Conservation (phyloP, 1,140 invertebrate genomes). For the Hypothenemus hampei region DNA sequence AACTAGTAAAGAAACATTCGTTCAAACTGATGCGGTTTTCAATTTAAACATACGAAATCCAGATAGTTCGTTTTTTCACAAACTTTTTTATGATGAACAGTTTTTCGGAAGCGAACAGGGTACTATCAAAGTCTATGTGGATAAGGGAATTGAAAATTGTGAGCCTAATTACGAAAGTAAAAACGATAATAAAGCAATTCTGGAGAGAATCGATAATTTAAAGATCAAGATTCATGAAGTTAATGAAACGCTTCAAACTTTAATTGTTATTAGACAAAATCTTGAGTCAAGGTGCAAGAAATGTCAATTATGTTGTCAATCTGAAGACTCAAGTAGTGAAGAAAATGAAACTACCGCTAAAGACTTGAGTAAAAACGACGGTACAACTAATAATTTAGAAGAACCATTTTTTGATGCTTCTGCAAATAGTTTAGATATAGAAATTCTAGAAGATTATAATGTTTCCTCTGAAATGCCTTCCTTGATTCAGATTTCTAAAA, state of each 20-base stretch:
- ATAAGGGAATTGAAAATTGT: no score
- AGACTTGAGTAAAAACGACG: no score
- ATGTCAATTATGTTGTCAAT: conserved; percentile 20
- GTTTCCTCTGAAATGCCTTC: no score
- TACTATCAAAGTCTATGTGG: conserved; percentile 27
- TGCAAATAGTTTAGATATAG: no score
- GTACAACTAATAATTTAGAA: no score
- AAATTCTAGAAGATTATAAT: no score
- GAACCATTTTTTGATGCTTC: no score
- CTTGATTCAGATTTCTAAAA: no score
- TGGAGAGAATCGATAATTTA: not conserved
- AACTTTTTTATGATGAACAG: conserved; percentile 25
- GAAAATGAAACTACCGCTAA: conserved; percentile 5
- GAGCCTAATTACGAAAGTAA: not conserved
- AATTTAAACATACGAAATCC: conserved; percentile 32
- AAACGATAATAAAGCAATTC: not conserved
- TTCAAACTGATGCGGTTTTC: conserved; percentile 26
- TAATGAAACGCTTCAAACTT: conserved; percentile 3
- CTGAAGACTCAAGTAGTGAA: not conserved
- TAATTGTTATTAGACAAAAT: not conserved
- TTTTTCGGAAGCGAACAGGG: conserved; percentile 29
- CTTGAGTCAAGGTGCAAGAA: not conserved
- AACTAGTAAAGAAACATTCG: conserved; percentile 16
- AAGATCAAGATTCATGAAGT: conserved; percentile 14
- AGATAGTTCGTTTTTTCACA: conserved; percentile 38